Evolutionary conservation across 1,140 invertebrate genomes (phyloP), one percentile per base, ranked within the genome.

Genomic region (Whitmania pigra): DNA sequence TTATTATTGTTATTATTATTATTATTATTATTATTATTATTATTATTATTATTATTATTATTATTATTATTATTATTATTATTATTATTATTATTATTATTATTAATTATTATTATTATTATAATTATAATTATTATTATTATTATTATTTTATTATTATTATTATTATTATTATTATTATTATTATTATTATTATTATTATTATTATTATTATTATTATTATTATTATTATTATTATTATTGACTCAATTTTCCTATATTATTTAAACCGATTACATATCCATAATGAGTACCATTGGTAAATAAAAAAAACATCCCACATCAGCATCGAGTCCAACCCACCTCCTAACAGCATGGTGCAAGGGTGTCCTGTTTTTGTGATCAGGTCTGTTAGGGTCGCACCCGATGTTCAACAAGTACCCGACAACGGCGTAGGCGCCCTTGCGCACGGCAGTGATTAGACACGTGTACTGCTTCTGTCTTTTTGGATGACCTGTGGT

Each of bases 391-490:
- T 97, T 94, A 0, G 94, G 89, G 76, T 95, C 88, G 0, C 94
- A 95, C 18, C 93, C 93, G 77, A 94, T 96, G 80, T 97, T 93
- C 73, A 99, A 80, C 20, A 99, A 83, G 5, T 90, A 92, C 5
- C 90, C 91, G 6, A 95, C 94, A 73, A 85, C 84, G 72, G 84
- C 81, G 85, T 89, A 88, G 84, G 96, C 93, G 82, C 98, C 98
- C 84, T 97, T 98, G 71, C 94, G 89, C 2, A 95, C 93, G 0
- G 96, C 94, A 79, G 99, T 97, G 80, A 99, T 96, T 1, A 99
- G 85, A 17, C 96, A 93, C n/a, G 54, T 71, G n/a, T 66, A 60
- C 40, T 49, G 29, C 40, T 71, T 70, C 20, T 40, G 54, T 25
- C 31, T 31, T 11, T 63, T 66, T 7, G 36, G 40, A 36, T 18